Percentiles rank a stretch among this genome's conserved stretches.
Conservation (phyloP, 2,888 invertebrate genomes). For the Colletes collaris region DNA sequence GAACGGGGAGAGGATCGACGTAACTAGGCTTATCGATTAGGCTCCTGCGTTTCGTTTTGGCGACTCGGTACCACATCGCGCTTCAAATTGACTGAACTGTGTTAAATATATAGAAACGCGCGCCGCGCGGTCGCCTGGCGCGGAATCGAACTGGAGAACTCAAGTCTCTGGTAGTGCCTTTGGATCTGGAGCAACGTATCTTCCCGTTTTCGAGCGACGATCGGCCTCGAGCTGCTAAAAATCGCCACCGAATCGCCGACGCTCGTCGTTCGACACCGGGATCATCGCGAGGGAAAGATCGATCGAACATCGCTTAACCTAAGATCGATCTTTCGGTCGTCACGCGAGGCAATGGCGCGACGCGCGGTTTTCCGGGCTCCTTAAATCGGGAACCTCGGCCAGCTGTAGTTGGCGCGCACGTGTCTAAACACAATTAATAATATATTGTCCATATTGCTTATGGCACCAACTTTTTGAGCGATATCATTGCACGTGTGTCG, state of each 20-base stretch:
- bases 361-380: conserved; percentile 43
- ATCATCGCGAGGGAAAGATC: too few relatives aligned
- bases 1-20: background rate
- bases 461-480: conserved; percentile 76
- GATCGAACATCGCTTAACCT: too few relatives aligned
- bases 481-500: conserved; percentile 57
- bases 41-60: conserved; percentile 64
- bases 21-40: conserved; percentile 34
- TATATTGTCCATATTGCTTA: conserved; percentile 80
- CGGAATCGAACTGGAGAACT: background rate
- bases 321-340: background rate
- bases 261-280: too few relatives aligned
- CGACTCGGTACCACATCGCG: conserved; percentile 75
- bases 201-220: too few relatives aligned
- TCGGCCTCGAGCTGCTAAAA: too few relatives aligned
- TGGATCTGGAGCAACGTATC: too few relatives aligned
- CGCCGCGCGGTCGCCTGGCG: conserved; percentile 42
- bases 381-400: conserved; percentile 65
- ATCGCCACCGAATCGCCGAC: too few relatives aligned
- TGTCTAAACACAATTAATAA: conserved; percentile 61
- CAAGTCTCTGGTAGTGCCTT: too few relatives aligned
- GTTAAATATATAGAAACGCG: conserved; percentile 54
- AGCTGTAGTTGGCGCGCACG: conserved; percentile 71
- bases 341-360: conserved; percentile 34
- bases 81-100: conserved; percentile 80